These are phyloP conservation scores for Okamejei kenojei DNA, from an alignment of 2,797 vertebrate species.

Conservation along the genomic window DNA sequence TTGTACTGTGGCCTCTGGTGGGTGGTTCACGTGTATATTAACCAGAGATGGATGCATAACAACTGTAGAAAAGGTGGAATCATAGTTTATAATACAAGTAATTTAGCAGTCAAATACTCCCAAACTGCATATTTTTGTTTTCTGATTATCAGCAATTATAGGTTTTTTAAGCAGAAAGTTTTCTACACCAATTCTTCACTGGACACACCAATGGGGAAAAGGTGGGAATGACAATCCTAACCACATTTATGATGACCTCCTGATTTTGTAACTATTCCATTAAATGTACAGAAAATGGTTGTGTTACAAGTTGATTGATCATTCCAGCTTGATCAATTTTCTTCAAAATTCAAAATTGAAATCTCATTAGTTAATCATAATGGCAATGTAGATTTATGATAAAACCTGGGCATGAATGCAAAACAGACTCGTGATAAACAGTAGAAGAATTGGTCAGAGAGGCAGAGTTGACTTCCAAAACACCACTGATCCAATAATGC, in stretches of 20 bases:
- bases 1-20: constrained; percentile 78
- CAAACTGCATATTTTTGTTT: constrained; percentile 28
- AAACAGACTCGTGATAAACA: background rate
- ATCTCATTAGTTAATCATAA: background rate
- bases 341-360: background rate
- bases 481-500: background rate
- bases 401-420: background rate
- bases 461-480: background rate
- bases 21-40: constrained; percentile 86
- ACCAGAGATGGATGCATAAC: constrained; percentile 84
- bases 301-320: background rate
- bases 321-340: background rate
- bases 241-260: background rate
- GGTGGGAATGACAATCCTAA: background rate
- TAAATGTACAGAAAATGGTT: background rate
- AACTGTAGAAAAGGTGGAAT: constrained; percentile 55
- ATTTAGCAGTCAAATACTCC: constrained; percentile 35
- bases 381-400: background rate
- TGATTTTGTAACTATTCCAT: background rate
- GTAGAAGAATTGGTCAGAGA: background rate
- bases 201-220: background rate
- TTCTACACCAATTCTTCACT: background rate
- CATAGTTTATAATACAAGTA: background rate
- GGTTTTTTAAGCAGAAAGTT: background rate
- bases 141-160: background rate